Evolutionary conservation across 2,113 vertebrate genomes (phyloP), one percentile per base, ranked within the genome.

Genomic region (Vidua macroura): DNA sequence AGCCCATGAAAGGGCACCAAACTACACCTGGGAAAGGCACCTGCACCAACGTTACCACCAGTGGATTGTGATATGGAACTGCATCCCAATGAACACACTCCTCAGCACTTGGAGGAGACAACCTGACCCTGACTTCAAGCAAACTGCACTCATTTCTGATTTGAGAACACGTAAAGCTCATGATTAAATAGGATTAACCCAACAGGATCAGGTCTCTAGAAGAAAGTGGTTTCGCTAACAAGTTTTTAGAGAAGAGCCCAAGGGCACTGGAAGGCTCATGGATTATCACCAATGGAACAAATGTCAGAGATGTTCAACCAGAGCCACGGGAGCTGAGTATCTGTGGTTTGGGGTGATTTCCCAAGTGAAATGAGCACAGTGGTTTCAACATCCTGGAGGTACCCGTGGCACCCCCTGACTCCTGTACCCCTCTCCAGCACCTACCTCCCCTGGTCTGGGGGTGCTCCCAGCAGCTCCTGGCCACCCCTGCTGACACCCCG

Each of bases 341-440:
- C 63, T 53, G 2, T 37, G 3, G 6, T 18, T 27, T 1, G 6
- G 78, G 66, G 15, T 33, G 13, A 25, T 49, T 48, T 48, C 66
- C n/a, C 49, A 49, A 46, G 33, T 5, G 39, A 46, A 41, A 62
- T 0, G 15, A 58, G 17, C 17, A 11, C 24, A 52, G 60, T 0
- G 11, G 24, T 12, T 82, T 41, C 76, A 53, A 15, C 10, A 90
- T 7, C 53, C 27, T 0, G 0, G 11, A 11, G 22, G 31, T 20
- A 13, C 41, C 25, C 0, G 0, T 1, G 5, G 70, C 52, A 44
- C 15, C 14, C 5, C 8, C 43, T 9, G n/a, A 31, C 4, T 58
- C 35, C 67, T 25, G 49, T 0, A 3, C 51, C 21, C 35, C 15
- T 31, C 31, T 30, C 18, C 46, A 25, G 25, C 80, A 75, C 33